Conservation (phyloP, 2,113 vertebrate species). For the Lagopus muta region DNA sequence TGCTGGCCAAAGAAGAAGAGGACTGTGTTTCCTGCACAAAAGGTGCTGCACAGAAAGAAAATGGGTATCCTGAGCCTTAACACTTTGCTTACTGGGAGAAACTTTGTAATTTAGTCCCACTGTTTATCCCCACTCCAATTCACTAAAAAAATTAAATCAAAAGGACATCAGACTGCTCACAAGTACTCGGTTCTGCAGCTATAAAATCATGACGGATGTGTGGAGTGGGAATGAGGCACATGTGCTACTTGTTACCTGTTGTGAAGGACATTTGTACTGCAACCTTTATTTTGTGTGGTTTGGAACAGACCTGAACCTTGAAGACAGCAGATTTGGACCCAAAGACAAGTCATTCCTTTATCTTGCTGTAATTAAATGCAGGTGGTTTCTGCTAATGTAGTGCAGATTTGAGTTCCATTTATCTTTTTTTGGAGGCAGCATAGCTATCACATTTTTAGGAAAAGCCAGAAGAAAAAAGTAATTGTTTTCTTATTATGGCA, state of each 20-base stretch:
- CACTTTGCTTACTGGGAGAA: background rate
- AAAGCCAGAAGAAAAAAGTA: constrained; percentile 24
- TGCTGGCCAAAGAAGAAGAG: background rate
- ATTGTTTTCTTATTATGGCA: constrained; percentile 22
- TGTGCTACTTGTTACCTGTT: background rate
- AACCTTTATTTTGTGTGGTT: background rate
- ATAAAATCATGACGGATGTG: background rate
- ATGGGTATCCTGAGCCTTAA: background rate
- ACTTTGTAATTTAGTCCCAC: background rate
- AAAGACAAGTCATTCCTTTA: constrained; percentile 37
- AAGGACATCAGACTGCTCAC: fast-evolving
- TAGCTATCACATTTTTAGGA: constrained; percentile 17
- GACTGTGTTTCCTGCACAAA: background rate
- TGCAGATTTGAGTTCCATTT: constrained; percentile 29
- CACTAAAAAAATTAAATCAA: background rate
- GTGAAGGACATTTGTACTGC: constrained; percentile 32
- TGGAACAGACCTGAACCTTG: background rate
- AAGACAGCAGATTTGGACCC: constrained; percentile 28
- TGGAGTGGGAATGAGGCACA: background rate
- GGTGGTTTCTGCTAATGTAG: constrained; percentile 57
- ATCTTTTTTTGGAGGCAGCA: constrained; percentile 1
- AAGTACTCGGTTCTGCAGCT: background rate
- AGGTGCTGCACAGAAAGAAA: background rate
- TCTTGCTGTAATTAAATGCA: constrained; percentile 58
- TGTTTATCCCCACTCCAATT: background rate